Conservation (phyloP, 2,113 vertebrate genomes). For the Megaceryle torquata region DNA sequence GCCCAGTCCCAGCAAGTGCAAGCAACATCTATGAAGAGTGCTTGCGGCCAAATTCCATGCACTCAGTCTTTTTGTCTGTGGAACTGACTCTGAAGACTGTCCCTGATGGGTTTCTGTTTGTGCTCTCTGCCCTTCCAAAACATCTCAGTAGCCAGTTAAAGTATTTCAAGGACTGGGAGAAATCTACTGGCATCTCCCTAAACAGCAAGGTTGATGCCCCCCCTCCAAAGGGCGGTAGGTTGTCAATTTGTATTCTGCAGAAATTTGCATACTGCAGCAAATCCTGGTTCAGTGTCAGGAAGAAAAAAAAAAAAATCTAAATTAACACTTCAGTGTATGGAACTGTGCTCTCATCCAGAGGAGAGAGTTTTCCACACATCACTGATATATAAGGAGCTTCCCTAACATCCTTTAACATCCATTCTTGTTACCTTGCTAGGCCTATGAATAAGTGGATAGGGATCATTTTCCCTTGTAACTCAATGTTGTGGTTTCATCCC, state of each 20-base stretch:
- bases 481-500: background rate
- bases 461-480: background rate
- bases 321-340: background rate
- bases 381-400: background rate
- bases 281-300: background rate
- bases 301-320: background rate
- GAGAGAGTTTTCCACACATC: background rate
- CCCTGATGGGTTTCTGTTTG: background rate
- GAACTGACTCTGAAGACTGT: background rate
- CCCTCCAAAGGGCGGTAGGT: background rate
- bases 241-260: conserved; percentile 34
- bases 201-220: background rate
- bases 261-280: conserved; percentile 57
- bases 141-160: background rate
- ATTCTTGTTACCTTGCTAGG: background rate
- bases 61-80: background rate
- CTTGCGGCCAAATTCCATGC: background rate
- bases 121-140: background rate
- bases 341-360: background rate
- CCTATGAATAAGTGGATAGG: background rate
- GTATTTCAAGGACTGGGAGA: background rate
- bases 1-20: background rate
- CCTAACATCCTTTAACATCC: background rate
- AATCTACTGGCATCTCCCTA: background rate
- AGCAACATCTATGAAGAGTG: fast-evolving